A percentile compares a stretch with the other conserved stretches of the same genome.
phyloP scores from a whole-genome alignment of 2,888 invertebrate genomes.

The Conomelus anceps region DNA sequence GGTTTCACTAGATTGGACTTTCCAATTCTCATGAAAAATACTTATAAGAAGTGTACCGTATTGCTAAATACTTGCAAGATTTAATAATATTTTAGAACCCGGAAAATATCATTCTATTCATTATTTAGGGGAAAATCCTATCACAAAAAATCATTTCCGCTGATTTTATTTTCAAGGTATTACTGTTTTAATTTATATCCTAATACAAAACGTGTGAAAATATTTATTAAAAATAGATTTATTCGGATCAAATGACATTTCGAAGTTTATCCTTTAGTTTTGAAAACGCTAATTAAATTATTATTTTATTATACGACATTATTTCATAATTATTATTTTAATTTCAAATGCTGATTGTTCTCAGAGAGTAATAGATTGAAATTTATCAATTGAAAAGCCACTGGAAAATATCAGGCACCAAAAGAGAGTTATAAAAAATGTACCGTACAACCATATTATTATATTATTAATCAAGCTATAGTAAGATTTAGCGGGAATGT shows the following conservation, averaged over 20 bases:
- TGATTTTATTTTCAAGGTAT: neutral
- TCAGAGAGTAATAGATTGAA: neutral
- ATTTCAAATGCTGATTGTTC: neutral
- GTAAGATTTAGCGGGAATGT: neutral
- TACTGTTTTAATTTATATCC: neutral
- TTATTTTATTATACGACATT: neutral
- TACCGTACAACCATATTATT: neutral
- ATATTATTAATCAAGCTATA: too few relatives aligned
- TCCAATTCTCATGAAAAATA: too few relatives aligned
- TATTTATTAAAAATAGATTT: neutral
- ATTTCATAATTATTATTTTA: neutral
- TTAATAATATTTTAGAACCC: too few relatives aligned
- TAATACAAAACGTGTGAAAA: neutral
- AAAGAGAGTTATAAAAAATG: neutral
- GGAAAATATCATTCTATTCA: too few relatives aligned
- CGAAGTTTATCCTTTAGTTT: neutral
- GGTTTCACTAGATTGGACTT: too few relatives aligned
- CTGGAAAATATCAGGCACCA: slow-evolving; percentile 9
- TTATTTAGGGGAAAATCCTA: too few relatives aligned
- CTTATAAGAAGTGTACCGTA: too few relatives aligned
- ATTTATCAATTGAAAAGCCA: slow-evolving; percentile 3
- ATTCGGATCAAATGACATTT: neutral
- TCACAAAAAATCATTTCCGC: too few relatives aligned
- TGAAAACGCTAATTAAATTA: neutral
- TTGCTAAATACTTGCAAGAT: too few relatives aligned